These are phyloP conservation scores for Notechis scutatus DNA, from an alignment of 2,113 vertebrate genomes.

Conservation along the genomic window DNA sequence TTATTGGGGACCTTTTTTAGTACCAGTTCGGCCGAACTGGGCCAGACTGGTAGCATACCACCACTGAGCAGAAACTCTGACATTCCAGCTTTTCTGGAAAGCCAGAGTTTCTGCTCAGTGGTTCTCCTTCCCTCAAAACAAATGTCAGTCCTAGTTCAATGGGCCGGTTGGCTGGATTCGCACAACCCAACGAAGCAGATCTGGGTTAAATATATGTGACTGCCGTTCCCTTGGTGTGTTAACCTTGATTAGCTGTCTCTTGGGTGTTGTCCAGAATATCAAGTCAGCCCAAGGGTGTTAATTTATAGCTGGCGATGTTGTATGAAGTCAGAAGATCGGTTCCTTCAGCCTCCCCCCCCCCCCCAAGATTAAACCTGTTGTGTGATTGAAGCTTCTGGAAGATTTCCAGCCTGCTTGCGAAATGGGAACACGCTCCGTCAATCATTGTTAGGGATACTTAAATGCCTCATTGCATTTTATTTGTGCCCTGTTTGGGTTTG, in stretches of 20 bases:
- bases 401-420: neutral
- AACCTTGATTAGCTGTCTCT: neutral
- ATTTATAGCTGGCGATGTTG: neutral
- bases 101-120: too few relatives aligned
- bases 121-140: neutral
- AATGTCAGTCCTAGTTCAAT: neutral
- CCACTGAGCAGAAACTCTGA: neutral
- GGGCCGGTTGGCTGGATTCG: neutral
- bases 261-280: neutral
- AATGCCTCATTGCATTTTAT: neutral
- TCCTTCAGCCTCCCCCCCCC: neutral
- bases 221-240: neutral
- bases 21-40: too few relatives aligned
- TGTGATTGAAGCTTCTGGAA: neutral
- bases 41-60: too few relatives aligned
- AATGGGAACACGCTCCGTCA: constrained; percentile 17
- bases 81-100: too few relatives aligned
- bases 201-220: neutral
- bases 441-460: constrained; percentile 9
- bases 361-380: neutral
- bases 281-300: neutral
- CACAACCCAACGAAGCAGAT: neutral
- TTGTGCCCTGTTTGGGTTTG: neutral
- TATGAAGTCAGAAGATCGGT: neutral
- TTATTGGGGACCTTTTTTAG: too few relatives aligned